Percentiles rank a stretch among this genome's conserved stretches.
Evolutionary conservation across 2,113 vertebrate genomes (phyloP).

Genomic region (Leucosticte australis): DNA sequence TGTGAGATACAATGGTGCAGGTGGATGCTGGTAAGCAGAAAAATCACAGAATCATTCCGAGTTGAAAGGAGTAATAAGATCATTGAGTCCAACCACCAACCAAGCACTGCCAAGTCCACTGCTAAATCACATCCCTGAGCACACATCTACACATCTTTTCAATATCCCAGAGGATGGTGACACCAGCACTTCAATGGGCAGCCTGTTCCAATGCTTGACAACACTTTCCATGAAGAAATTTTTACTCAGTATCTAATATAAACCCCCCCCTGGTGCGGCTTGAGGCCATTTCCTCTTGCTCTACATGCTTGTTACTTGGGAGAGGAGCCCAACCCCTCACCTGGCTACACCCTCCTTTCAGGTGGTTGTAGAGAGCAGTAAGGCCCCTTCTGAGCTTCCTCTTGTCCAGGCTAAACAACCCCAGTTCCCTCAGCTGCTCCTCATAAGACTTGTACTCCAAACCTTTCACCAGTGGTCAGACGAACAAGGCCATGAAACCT

Average conservation of each 20-base stretch:
- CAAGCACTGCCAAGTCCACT: neutral
- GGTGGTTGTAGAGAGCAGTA: neutral
- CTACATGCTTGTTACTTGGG: neutral
- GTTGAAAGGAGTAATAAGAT: neutral
- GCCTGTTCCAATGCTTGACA: neutral
- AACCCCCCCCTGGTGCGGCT: neutral
- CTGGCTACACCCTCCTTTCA: neutral
- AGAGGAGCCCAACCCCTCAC: no score
- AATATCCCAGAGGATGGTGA: neutral
- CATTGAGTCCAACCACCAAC: rapidly evolving
- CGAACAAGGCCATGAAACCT: rapidly evolving
- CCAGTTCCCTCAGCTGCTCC: neutral
- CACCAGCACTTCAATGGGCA: neutral
- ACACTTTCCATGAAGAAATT: neutral
- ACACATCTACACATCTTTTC: rapidly evolving
- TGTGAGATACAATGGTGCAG: neutral
- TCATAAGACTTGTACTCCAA: neutral
- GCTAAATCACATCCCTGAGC: neutral
- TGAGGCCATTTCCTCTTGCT: neutral
- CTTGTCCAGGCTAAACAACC: neutral
- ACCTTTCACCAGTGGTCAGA: neutral
- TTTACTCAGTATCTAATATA: neutral
- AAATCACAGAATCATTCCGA: neutral
- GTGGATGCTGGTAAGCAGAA: neutral
- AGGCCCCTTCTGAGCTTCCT: neutral